Conservation (phyloP, 2,113 vertebrate genomes). For the chimpanzee (Pan troglodytes) region NHGRI_mPanTro3-v2.1_pri NC_072414.2:31278501-31279000, state of each 20-base stretch:
- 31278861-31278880: background rate
- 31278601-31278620: background rate
- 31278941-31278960: background rate
- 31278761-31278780: background rate
- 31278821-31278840: background rate
- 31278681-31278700: background rate
- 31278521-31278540: background rate
- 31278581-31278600: background rate
- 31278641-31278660: background rate
- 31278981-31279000: background rate
- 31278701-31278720: background rate
- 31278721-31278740: background rate
- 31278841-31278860: background rate
- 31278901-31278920: background rate
- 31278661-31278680: background rate
- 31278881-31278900: background rate
- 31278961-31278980: slow-evolving; percentile 6
- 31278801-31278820: background rate
- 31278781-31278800: background rate
- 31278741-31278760: background rate
- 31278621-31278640: background rate
- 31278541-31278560: background rate
- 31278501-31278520: background rate
- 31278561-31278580: background rate
- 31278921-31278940: background rate